Conservation (phyloP, 2,113 vertebrate genomes). For the Cervus canadensis region DNA sequence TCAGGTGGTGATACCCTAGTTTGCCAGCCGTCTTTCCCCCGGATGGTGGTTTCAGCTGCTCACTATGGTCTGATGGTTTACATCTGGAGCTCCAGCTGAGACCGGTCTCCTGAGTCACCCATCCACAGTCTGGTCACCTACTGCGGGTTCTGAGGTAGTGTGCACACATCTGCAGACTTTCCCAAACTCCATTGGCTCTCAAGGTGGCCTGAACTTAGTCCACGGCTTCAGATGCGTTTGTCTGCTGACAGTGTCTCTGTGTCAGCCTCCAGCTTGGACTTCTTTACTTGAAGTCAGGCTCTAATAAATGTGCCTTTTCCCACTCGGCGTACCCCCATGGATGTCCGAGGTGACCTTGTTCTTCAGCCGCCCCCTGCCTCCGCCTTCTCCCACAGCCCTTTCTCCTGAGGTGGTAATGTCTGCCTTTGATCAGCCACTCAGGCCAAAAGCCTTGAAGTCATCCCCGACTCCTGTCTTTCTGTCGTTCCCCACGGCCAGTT, state of each 20-base stretch:
- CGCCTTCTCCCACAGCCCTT: not conserved
- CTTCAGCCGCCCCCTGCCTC: not conserved
- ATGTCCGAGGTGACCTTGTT: not conserved
- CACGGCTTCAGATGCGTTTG: not conserved
- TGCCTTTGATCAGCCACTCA: not conserved
- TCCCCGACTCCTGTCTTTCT: not conserved
- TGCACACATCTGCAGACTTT: not conserved
- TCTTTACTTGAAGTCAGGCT: not conserved
- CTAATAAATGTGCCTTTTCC: not conserved
- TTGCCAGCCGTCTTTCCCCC: not conserved
- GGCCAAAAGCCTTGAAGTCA: not conserved
- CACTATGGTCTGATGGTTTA: not conserved
- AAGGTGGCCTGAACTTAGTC: not conserved
- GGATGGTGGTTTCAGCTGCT: not conserved
- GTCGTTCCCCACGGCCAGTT: not conserved
- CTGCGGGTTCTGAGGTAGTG: not conserved
- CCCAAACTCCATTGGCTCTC: not conserved
- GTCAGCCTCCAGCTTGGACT: not conserved
- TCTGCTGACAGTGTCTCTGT: not conserved
- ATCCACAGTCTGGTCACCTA: not conserved
- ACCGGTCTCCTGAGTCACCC: not conserved
- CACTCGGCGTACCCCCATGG: not conserved
- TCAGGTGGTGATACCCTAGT: fast-evolving
- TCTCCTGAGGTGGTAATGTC: not conserved
- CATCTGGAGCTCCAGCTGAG: not conserved